These are phyloP conservation scores for Zophobas atratus DNA, from an alignment of 1,140 invertebrate species.

Conservation along the genomic window DNA sequence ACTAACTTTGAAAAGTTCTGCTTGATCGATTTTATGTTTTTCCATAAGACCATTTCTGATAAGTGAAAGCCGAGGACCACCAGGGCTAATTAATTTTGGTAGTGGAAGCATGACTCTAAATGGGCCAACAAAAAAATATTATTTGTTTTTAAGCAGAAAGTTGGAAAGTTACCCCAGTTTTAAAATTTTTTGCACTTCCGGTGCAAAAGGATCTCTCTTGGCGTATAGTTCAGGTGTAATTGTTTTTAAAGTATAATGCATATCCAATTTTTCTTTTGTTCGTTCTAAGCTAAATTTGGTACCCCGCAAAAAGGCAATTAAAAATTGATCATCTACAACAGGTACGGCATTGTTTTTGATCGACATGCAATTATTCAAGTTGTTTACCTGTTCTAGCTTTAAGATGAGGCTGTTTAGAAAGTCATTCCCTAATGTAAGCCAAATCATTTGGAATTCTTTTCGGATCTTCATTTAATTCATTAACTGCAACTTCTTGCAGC, in stretches of 20 bases:
- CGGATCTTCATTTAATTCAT: constrained; percentile 76
- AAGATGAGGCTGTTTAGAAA: constrained; percentile 76
- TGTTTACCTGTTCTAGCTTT: constrained; percentile 58
- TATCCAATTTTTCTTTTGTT: constrained; percentile 77
- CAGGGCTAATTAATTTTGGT: constrained; percentile 58
- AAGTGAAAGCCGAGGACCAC: constrained; percentile 71
- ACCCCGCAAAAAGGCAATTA: constrained; percentile 76
- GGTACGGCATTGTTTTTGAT: constrained; percentile 5
- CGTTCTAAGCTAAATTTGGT: constrained; percentile 78
- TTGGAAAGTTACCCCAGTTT: constrained; percentile 56
- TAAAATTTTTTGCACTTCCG: constrained; percentile 64
- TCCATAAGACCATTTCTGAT: constrained; percentile 69
- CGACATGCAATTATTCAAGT: not conserved
- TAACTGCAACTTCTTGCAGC: constrained; percentile 66
- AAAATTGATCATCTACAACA: constrained; percentile 73
- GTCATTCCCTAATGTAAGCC: constrained; percentile 74
- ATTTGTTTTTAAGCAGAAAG: no score
- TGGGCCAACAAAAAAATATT: not conserved
- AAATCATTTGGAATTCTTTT: constrained; percentile 72
- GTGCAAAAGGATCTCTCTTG: constrained; percentile 66
- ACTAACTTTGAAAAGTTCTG: constrained; percentile 65
- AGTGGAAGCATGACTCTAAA: constrained; percentile 6
- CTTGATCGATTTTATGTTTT: constrained; percentile 65
- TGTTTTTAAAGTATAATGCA: constrained; percentile 73
- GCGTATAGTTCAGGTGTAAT: constrained; percentile 72